Percentiles rank a stretch among this genome's conserved stretches.
Conservation (phyloP, 2,113 vertebrate species). For the Sialia sialis region DNA sequence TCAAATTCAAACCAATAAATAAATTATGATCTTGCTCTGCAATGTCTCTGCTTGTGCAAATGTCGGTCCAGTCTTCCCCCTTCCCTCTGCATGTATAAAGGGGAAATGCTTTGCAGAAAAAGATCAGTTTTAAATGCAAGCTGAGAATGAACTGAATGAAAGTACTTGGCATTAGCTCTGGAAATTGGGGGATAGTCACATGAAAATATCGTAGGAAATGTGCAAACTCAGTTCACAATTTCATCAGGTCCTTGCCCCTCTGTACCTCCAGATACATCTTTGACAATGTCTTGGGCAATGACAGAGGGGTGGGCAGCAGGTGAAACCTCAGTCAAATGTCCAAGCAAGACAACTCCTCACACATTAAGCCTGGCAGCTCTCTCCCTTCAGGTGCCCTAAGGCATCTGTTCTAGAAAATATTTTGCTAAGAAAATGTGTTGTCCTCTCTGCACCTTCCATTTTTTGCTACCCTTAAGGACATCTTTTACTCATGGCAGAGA, state of each 20-base stretch:
- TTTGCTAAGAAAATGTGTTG: not conserved
- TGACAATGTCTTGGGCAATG: not conserved
- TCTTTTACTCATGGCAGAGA: not conserved
- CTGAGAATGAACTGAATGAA: not conserved
- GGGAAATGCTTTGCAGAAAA: not conserved
- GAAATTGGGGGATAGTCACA: not conserved
- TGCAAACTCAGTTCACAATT: not conserved
- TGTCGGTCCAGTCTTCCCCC: not conserved
- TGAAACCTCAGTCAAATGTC: not conserved
- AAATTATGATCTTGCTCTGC: not conserved
- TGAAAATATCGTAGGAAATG: not conserved
- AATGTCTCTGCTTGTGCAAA: not conserved
- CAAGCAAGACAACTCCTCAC: not conserved
- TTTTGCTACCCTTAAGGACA: not conserved
- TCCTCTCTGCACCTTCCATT: not conserved
- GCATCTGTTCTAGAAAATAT: not conserved
- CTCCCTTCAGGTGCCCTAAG: not conserved
- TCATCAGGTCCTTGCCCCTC: not conserved
- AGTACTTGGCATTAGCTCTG: not conserved
- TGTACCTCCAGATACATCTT: not conserved
- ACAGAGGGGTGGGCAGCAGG: not conserved
- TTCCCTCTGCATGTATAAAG: not conserved
- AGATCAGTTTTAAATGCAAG: not conserved
- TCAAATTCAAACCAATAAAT: constrained; percentile 16
- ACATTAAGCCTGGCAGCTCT: not conserved